Conservation (phyloP, 35 echinoderm and acorn worm species). For the Ophioderma brevispina region DNA sequence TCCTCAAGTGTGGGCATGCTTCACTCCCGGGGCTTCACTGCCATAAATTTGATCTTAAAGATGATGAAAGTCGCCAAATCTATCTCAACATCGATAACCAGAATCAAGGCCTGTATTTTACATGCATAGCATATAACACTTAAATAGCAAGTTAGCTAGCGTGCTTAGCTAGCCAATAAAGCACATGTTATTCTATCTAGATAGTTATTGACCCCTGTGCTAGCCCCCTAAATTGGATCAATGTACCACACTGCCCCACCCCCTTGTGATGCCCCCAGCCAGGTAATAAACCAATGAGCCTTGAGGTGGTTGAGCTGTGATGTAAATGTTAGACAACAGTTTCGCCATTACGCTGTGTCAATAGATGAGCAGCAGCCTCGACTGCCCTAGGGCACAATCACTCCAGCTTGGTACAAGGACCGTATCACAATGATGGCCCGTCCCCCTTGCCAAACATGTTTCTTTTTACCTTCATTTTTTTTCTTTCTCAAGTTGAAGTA, state of each 20-base stretch:
- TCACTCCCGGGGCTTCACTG: too few relatives aligned
- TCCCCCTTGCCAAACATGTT: not conserved
- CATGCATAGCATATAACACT: too few relatives aligned
- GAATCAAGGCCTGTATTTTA: too few relatives aligned
- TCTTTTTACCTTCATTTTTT: not conserved
- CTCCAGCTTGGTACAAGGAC: not conserved
- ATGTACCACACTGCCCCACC: constrained; percentile 1
- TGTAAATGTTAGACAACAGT: constrained; percentile 2
- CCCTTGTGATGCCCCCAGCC: not conserved
- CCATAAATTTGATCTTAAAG: too few relatives aligned
- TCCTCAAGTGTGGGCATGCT: too few relatives aligned
- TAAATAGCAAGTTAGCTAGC: too few relatives aligned
- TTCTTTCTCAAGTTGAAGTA: not conserved
- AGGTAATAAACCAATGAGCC: too few relatives aligned
- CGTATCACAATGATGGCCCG: not conserved
- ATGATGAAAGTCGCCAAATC: too few relatives aligned
- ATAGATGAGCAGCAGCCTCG: not conserved
- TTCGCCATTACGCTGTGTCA: constrained; percentile 4
- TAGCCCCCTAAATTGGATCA: constrained; percentile 4
- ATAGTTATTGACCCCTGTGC: not conserved
- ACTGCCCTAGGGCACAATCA: not conserved
- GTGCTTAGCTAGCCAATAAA: not conserved
- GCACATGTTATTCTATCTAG: not conserved
- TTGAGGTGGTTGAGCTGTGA: not conserved
- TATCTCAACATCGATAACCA: too few relatives aligned